Evolutionary conservation across 2,797 vertebrate genomes (phyloP).

Genomic region (Helarctos malayanus): DNA sequence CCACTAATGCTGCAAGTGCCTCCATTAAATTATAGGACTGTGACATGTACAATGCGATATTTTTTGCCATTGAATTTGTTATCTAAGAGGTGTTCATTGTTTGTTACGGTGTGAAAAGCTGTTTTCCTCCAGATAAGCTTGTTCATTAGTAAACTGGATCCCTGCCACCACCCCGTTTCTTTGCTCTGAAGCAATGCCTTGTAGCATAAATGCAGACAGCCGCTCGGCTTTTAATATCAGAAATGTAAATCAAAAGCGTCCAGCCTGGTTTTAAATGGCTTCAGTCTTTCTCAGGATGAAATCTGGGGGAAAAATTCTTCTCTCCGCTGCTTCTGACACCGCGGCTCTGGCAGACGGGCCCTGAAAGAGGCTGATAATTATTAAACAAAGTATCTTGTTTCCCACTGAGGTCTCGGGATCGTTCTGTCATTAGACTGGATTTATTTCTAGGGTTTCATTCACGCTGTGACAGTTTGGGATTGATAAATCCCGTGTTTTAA

Average conservation of each 20-base stretch:
- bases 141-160: conserved; percentile 91
- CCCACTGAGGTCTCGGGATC: conserved; percentile 75
- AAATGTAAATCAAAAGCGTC: conserved; percentile 87
- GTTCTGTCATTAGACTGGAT: conserved; percentile 80
- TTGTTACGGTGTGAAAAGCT: conserved; percentile 91
- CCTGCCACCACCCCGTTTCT: conserved; percentile 87
- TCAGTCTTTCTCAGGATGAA: conserved; percentile 85
- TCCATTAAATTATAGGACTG: conserved; percentile 89
- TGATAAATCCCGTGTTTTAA: conserved; percentile 82
- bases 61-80: conserved; percentile 90
- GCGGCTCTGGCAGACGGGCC: conserved; percentile 57
- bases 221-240: conserved; percentile 86
- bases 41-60: conserved; percentile 88
- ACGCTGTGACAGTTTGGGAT: conserved; percentile 79
- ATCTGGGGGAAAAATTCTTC: conserved; percentile 66
- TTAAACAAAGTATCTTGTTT: conserved; percentile 82
- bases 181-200: conserved; percentile 83
- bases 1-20: conserved; percentile 89
- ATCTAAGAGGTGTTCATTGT: conserved; percentile 91
- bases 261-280: conserved; percentile 85
- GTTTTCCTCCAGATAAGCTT: conserved; percentile 91
- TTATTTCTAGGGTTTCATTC: conserved; percentile 85
- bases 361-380: conserved; percentile 80
- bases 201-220: conserved; percentile 84
- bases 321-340: conserved; percentile 60